These are phyloP conservation scores for Pseudomyrmex gracilis DNA, from an alignment of 1,140 invertebrate species.

Conservation along the genomic window DNA sequence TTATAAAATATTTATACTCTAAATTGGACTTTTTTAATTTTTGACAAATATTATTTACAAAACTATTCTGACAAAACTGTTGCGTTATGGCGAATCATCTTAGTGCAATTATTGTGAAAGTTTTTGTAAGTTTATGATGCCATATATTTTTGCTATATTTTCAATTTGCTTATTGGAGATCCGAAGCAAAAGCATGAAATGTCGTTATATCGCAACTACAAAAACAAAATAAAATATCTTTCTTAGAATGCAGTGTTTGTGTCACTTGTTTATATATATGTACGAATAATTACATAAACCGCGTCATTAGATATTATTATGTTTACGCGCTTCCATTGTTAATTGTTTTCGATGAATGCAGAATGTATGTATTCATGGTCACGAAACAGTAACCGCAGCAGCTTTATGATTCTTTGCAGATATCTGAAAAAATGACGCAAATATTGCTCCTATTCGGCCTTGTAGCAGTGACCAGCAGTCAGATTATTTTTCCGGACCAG, in stretches of 20 bases:
- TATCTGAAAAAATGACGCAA: slow-evolving; percentile 2
- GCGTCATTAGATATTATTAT: slow-evolving; percentile 31
- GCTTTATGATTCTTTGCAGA: background rate
- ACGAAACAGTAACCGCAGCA: background rate
- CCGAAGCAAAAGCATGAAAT: background rate
- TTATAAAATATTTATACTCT: no score
- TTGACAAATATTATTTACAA: no score
- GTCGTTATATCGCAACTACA: background rate
- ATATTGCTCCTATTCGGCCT: slow-evolving; percentile 56
- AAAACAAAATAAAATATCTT: slow-evolving; percentile 24
- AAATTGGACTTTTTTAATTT: no score
- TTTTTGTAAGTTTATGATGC: no score
- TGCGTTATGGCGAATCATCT: no score
- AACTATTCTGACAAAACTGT: no score
- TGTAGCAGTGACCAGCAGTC: slow-evolving; percentile 44
- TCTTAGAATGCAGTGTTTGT: background rate
- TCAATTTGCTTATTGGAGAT: no score
- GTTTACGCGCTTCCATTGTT: slow-evolving; percentile 6
- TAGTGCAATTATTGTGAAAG: no score
- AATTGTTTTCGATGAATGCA: background rate
- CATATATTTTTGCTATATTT: no score
- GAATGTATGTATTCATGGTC: background rate
- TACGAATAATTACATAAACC: slow-evolving; percentile 11
- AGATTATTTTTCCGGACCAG: slow-evolving; percentile 79
- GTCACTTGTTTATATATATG: background rate